Evolutionary conservation across 2,888 invertebrate species (phyloP).

Genomic region (Buathra laborator): DNA sequence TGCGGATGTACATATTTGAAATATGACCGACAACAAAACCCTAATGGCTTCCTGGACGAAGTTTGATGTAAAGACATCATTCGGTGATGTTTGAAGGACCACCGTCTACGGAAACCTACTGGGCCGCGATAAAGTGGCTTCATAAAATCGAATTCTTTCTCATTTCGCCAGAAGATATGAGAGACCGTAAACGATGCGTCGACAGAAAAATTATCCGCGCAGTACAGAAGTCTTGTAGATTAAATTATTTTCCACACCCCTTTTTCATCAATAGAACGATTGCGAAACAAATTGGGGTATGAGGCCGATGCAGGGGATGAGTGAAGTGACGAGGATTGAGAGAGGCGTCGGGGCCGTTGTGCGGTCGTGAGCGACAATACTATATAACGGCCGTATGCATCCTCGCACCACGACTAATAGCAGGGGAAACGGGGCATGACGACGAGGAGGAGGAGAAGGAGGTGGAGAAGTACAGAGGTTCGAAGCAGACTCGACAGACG

Average conservation of each 20-base stretch:
- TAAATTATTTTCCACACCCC: constrained; percentile 46
- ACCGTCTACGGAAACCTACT: too few relatives aligned
- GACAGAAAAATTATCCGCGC: not conserved
- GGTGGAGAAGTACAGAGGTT: constrained; percentile 32
- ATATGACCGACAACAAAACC: not conserved
- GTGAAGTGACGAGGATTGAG: constrained; percentile 42
- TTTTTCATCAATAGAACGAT: constrained; percentile 17
- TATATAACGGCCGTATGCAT: constrained; percentile 29
- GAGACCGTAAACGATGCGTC: not conserved
- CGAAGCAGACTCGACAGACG: constrained; percentile 63
- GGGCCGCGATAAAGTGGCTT: too few relatives aligned
- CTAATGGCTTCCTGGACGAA: too few relatives aligned
- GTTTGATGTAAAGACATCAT: too few relatives aligned
- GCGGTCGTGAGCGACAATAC: constrained; percentile 55
- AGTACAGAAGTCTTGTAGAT: not conserved
- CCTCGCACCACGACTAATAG: constrained; percentile 37
- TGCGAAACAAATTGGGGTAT: constrained; percentile 48
- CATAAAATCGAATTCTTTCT: too few relatives aligned
- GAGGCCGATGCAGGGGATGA: not conserved
- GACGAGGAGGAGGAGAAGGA: constrained; percentile 30
- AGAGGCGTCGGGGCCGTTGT: constrained; percentile 34
- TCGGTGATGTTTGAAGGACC: too few relatives aligned
- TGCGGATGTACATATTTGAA: not conserved
- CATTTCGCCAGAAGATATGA: too few relatives aligned
- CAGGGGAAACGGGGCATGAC: constrained; percentile 29